These are phyloP conservation scores for Drosophila anceps DNA, from an alignment of 2,888 invertebrate species.

Conservation along the genomic window DNA sequence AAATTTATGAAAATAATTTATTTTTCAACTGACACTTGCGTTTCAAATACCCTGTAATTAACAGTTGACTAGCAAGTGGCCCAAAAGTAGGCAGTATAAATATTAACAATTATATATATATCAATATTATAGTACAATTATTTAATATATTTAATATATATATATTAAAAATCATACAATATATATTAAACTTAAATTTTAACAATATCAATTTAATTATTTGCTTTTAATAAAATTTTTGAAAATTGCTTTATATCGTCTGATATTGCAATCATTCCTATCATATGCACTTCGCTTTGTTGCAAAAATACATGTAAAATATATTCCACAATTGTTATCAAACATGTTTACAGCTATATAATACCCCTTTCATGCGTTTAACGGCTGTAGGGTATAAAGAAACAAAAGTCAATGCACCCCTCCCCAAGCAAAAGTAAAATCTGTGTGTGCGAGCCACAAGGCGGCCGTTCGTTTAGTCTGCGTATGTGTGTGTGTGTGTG, in stretches of 20 bases:
- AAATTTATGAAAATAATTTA: background rate
- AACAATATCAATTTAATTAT: background rate
- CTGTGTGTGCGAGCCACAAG: slow-evolving; percentile 20
- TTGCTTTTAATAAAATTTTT: background rate
- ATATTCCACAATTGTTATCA: background rate
- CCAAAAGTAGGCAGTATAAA: slow-evolving; percentile 46
- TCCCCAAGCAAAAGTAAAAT: slow-evolving; percentile 58
- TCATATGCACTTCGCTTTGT: slow-evolving; percentile 1
- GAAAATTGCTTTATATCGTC: background rate
- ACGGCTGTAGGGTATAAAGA: slow-evolving; percentile 24
- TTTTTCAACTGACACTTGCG: background rate
- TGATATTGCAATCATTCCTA: background rate
- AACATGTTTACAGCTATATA: slow-evolving; percentile 10
- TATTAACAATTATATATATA: too few relatives aligned
- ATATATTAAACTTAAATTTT: background rate
- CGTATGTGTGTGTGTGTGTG: background rate
- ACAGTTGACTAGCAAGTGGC: background rate
- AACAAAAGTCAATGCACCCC: slow-evolving; percentile 63
- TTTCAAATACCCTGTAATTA: slow-evolving; percentile 8
- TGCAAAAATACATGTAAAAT: background rate
- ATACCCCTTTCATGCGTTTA: slow-evolving; percentile 11
- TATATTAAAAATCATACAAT: background rate
- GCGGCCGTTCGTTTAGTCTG: slow-evolving; percentile 5
- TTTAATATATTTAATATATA: too few relatives aligned
- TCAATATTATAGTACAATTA: background rate